phyloP scores from a whole-genome alignment of 2,888 invertebrate species.

The Tortrix viridana region DNA sequence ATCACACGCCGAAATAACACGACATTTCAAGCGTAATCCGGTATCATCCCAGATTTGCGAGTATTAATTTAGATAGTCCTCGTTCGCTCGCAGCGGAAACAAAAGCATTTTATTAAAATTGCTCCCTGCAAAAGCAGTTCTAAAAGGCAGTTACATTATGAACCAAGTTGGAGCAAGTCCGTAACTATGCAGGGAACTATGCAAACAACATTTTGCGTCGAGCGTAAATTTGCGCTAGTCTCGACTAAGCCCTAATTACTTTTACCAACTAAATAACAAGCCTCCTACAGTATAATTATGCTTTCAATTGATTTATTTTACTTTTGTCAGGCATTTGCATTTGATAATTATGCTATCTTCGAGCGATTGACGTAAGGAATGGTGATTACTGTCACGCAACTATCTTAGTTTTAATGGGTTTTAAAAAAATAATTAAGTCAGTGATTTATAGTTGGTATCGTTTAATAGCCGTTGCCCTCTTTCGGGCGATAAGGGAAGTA shows the following conservation, averaged over 20 bases:
- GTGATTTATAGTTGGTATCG: slow-evolving; percentile 70
- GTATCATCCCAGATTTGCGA: slow-evolving; percentile 34
- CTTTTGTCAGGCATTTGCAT: slow-evolving; percentile 44
- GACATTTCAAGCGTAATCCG: slow-evolving; percentile 32
- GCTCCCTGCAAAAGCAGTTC: slow-evolving; percentile 32
- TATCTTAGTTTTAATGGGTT: slow-evolving; percentile 63
- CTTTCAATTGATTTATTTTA: slow-evolving; percentile 47
- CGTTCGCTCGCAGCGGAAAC: slow-evolving; percentile 15
- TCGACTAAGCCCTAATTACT: slow-evolving; percentile 51
- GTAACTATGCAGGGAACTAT: slow-evolving; percentile 54
- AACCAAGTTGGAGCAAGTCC: slow-evolving; percentile 37
- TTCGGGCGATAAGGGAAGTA: slow-evolving; percentile 73
- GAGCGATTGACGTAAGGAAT: slow-evolving; percentile 8
- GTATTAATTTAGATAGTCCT: slow-evolving; percentile 35
- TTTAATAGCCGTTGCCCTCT: slow-evolving; percentile 57
- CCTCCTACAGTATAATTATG: slow-evolving; percentile 49
- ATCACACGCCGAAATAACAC: slow-evolving; percentile 22
- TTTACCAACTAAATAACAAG: slow-evolving; percentile 53
- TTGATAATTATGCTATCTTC: slow-evolving; percentile 43
- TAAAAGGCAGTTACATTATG: slow-evolving; percentile 30
- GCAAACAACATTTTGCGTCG: slow-evolving; percentile 53
- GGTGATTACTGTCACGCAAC: slow-evolving; percentile 49
- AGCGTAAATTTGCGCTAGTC: slow-evolving; percentile 53
- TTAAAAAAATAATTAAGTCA: slow-evolving; percentile 52
- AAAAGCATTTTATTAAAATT: slow-evolving; percentile 37